Evolutionary conservation across 2,797 vertebrate genomes (phyloP).

Genomic region (Peromyscus aztecus): DNA sequence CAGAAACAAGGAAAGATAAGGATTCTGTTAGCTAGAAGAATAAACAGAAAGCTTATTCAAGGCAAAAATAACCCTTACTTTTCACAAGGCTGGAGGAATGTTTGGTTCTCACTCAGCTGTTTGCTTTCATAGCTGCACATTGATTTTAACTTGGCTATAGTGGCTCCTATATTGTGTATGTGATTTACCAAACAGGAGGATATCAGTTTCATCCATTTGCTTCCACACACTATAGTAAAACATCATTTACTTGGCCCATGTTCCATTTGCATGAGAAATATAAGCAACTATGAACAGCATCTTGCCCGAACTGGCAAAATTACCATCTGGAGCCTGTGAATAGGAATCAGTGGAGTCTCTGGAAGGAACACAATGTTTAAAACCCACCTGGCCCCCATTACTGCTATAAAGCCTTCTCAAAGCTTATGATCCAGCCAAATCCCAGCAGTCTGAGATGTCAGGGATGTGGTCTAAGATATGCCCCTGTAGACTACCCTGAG

Average conservation of each 20-base stretch:
- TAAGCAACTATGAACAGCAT: slow-evolving; percentile 48
- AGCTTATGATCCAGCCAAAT: neutral
- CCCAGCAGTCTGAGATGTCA: neutral
- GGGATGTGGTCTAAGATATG: neutral
- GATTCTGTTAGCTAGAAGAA: slow-evolving; percentile 21
- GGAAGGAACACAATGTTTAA: neutral
- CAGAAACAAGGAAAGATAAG: slow-evolving; percentile 6
- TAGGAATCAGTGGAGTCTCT: slow-evolving; percentile 48
- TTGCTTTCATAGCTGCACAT: slow-evolving; percentile 14
- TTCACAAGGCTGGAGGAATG: slow-evolving; percentile 35
- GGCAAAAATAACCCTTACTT: neutral
- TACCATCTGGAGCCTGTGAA: slow-evolving; percentile 66
- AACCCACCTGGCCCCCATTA: slow-evolving; percentile 26
- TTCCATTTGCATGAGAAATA: slow-evolving; percentile 48
- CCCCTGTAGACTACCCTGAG: neutral
- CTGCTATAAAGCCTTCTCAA: neutral
- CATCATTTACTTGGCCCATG: slow-evolving; percentile 40
- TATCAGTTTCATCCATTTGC: slow-evolving; percentile 37
- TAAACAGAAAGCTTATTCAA: neutral
- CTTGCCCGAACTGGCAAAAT: slow-evolving; percentile 64
- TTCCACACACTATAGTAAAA: neutral
- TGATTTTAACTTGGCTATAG: slow-evolving; percentile 5
- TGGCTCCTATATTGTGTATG: neutral
- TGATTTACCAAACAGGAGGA: neutral
- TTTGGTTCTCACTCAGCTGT: neutral